Percentiles rank a stretch among this genome's conserved stretches.
Conservation (phyloP, 2,888 invertebrate genomes). For the Camponotus fellah region DNA sequence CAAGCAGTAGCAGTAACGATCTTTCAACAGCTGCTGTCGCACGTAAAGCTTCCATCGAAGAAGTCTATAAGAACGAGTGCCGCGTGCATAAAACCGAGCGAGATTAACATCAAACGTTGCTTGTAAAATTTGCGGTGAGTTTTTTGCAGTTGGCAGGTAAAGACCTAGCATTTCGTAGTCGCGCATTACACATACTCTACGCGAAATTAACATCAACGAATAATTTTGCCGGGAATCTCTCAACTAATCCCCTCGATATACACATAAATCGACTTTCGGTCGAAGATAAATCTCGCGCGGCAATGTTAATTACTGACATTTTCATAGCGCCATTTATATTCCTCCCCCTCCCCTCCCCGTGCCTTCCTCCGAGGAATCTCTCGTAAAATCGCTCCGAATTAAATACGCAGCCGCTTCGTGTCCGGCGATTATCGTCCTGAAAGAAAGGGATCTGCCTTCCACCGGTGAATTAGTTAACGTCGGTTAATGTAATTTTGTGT, state of each 20-base stretch:
- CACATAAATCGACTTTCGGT: constrained; percentile 30
- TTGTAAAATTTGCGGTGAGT: constrained; percentile 13
- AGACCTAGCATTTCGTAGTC: constrained; percentile 12
- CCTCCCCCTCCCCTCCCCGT: not conserved
- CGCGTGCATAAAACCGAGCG: constrained; percentile 19
- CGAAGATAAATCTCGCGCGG: constrained; percentile 35
- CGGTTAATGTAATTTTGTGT: constrained; percentile 47
- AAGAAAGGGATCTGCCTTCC: constrained; percentile 43
- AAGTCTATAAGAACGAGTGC: constrained; percentile 46
- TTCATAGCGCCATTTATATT: constrained; percentile 23
- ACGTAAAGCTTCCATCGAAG: constrained; percentile 38
- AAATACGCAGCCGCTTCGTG: constrained; percentile 34
- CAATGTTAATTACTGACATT: constrained; percentile 34
- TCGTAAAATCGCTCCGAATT: constrained; percentile 34
- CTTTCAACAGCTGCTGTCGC: constrained; percentile 46
- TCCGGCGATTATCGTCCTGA: constrained; percentile 43
- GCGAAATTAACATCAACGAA: not conserved
- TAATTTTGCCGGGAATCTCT: not conserved
- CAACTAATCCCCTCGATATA: not conserved
- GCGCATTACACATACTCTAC: not conserved
- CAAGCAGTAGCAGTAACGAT: constrained; percentile 13
- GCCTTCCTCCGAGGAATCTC: constrained; percentile 10
- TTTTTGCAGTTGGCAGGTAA: not conserved
- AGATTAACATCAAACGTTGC: constrained; percentile 33
- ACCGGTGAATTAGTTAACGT: constrained; percentile 38